A percentile compares a stretch with the other conserved stretches of the same genome.
Conservation (phyloP, 2,888 invertebrate species). For the Drosophila meridionalis region DNA sequence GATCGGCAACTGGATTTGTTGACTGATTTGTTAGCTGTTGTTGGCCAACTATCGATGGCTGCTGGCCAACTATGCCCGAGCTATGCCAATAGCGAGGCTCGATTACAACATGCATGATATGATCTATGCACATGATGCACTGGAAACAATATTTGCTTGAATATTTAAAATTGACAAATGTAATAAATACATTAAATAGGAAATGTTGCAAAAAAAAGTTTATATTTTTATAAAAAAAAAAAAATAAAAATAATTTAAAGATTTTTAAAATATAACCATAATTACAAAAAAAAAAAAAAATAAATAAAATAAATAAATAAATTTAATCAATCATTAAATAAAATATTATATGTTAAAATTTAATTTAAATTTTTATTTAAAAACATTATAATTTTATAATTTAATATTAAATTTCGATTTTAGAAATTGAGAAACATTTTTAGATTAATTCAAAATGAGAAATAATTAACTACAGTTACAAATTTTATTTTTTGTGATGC, state of each 20-base stretch:
- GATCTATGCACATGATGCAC: constrained; percentile 7
- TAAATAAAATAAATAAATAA: too few relatives aligned
- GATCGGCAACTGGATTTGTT: constrained; percentile 50
- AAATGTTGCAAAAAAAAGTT: too few relatives aligned
- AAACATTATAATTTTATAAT: background rate
- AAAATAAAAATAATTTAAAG: too few relatives aligned
- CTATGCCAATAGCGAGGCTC: constrained; percentile 38
- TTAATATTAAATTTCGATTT: background rate
- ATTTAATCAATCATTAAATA: background rate
- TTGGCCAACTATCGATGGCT: constrained; percentile 57
- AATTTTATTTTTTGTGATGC: too few relatives aligned
- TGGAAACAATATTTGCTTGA: background rate
- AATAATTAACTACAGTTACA: too few relatives aligned
- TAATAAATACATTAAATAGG: too few relatives aligned
- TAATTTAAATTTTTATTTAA: background rate
- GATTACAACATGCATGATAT: constrained; percentile 59
- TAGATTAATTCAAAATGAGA: too few relatives aligned
- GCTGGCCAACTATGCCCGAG: constrained; percentile 49
- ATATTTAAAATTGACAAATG: background rate
- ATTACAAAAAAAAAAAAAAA: too few relatives aligned
- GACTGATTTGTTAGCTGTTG: constrained; percentile 71
- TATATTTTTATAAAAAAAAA: too few relatives aligned
- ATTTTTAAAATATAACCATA: too few relatives aligned
- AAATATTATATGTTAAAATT: background rate
- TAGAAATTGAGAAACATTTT: background rate